phyloP scores from a whole-genome alignment of 2,797 vertebrate species.

The Hafferia zeledoni region DNA sequence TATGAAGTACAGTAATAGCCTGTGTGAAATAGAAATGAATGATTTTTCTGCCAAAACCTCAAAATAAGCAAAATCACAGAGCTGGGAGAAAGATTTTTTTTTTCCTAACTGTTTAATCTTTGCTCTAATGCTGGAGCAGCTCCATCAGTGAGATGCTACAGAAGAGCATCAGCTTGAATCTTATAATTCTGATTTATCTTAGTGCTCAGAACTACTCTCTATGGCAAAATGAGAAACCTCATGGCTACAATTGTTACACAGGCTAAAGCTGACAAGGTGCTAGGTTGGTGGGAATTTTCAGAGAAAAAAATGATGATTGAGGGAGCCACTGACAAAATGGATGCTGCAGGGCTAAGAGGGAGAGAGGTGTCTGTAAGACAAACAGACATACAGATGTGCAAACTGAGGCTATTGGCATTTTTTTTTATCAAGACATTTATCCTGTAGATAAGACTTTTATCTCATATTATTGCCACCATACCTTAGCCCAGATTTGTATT shows the following conservation, averaged over 20 bases:
- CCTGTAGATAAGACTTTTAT: background rate
- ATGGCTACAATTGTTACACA: background rate
- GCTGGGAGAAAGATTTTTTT: background rate
- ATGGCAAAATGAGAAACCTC: background rate
- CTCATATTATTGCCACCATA: background rate
- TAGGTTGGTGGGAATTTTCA: background rate
- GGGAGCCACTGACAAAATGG: background rate
- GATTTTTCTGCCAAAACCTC: background rate
- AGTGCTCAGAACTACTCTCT: background rate
- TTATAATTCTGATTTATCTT: conserved; percentile 5
- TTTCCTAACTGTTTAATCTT: background rate
- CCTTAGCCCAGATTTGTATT: background rate
- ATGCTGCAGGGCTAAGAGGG: background rate
- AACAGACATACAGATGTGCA: background rate
- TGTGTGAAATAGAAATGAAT: background rate
- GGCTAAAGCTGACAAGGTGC: background rate
- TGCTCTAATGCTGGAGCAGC: background rate
- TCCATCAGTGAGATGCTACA: background rate
- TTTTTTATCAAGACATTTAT: background rate
- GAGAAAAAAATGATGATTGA: background rate
- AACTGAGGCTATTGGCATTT: background rate
- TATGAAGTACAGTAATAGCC: background rate
- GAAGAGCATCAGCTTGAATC: background rate
- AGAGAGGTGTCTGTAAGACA: background rate
- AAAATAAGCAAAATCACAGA: background rate